A percentile compares a stretch with the other conserved stretches of the same genome.
Evolutionary conservation across 2,797 vertebrate genomes (phyloP).

Genomic region (Amblyopsis hoosieri): DNA sequence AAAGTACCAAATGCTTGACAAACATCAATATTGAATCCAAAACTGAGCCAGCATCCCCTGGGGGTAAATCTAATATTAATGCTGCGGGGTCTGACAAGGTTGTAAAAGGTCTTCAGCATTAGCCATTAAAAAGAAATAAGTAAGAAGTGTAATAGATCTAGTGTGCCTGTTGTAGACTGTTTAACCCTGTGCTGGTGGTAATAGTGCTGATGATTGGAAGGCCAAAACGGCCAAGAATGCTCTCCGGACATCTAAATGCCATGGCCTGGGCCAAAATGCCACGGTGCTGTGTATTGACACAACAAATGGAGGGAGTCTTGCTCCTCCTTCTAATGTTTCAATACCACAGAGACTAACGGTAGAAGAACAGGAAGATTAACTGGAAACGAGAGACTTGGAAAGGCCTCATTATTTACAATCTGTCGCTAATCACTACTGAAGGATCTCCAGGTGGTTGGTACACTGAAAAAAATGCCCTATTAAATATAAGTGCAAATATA

Average conservation of each 20-base stretch:
- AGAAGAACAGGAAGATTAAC: neutral
- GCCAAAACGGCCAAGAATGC: constrained; percentile 6
- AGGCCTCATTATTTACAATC: neutral
- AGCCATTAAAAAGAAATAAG: constrained; percentile 38
- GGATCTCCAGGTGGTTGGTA: neutral
- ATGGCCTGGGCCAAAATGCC: constrained; percentile 43
- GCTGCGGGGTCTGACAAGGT: constrained; percentile 8
- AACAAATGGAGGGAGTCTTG: constrained; percentile 23
- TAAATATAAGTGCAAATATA: too few relatives aligned
- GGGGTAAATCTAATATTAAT: constrained; percentile 32
- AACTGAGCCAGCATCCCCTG: constrained; percentile 16
- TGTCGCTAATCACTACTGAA: neutral
- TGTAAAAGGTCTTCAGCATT: constrained; percentile 19
- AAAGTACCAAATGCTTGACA: constrained; percentile 8
- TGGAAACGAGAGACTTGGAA: neutral
- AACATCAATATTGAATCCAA: constrained; percentile 44
- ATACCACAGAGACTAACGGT: constrained; percentile 16
- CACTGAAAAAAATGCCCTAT: too few relatives aligned
- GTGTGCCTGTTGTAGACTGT: constrained; percentile 3
- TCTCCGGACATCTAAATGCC: constrained; percentile 47
- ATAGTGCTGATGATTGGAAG: constrained; percentile 30
- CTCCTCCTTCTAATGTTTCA: constrained; percentile 23
- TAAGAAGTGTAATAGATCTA: constrained; percentile 26
- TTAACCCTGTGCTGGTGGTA: constrained; percentile 27
- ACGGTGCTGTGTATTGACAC: constrained; percentile 35